Base-by-base conservation (phyloP, 2,797 vertebrate species). In the Perodicticus potto region DNA sequence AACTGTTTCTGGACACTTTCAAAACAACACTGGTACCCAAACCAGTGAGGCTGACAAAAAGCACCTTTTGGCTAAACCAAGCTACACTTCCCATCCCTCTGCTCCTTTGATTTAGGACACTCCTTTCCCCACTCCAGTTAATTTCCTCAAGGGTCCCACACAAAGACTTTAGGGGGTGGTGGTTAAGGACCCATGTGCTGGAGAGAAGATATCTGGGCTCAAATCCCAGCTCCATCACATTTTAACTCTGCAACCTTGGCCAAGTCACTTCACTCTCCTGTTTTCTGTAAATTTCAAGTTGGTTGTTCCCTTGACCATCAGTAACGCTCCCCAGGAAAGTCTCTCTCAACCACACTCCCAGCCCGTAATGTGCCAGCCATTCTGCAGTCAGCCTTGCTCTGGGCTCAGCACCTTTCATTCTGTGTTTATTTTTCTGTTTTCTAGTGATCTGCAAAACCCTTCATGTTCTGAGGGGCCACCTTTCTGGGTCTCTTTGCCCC, bases 21-120 rank as follows among this genome's bases (percentile, higher is more conserved):
- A 97, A 83, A 94, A 94, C 74, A 76, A 76, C 11, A 27, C 76
- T 57, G 59, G 86, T 85, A 43, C 34, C 80, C 73, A 94, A 89
- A 63, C 32, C 32, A 40, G 63, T 23, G 22, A 80, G 45, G 70
- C 25, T 19, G 22, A 86, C 87, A 53, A 67, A 76, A 69, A 76
- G 59, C 10, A 45, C 2, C 67, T 89, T 61, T 72, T 29, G 67
- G 45, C 49, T 34, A 76, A 70, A 25, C 6, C 34, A 19, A 37
- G 37, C 10, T n/a, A 53, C 37, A 34, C 29, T 19, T 20, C 34
- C 82, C 10, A 25, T 78, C 25, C 34, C 7, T 45, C 29, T n/a
- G 4, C n/a, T 86, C 17, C 78, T 81, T 84, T 63, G 25, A 76
- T 74, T 82, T 10, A 86, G 29, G 86, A 57, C 20, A 59, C 53